A percentile compares a stretch with the other conserved stretches of the same genome.
phyloP scores from a whole-genome alignment of 2,888 invertebrate genomes.

The Drosophila incognita region DNA sequence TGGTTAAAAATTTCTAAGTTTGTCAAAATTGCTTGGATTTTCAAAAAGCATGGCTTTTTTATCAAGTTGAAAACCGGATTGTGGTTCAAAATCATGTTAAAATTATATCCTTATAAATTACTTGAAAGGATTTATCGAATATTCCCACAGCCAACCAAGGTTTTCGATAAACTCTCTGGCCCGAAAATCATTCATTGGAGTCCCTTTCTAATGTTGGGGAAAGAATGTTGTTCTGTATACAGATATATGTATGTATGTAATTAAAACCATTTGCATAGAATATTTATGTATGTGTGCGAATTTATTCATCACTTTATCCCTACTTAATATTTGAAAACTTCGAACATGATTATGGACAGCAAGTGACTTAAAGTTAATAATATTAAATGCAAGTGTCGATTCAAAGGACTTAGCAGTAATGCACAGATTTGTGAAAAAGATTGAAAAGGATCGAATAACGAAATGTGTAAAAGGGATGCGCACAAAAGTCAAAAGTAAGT shows the following conservation, averaged over 20 bases:
- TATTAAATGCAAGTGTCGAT: slow-evolving; percentile 28
- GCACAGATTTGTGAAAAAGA: slow-evolving; percentile 17
- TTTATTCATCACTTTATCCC: not conserved
- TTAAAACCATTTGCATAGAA: not conserved
- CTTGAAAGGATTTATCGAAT: not conserved
- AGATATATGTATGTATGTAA: not conserved
- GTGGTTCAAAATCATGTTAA: not conserved
- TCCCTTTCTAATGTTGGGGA: not conserved
- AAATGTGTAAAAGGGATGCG: slow-evolving; percentile 17
- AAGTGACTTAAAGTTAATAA: slow-evolving; percentile 35
- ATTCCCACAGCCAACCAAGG: not conserved
- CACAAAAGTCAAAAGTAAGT: slow-evolving; percentile 54
- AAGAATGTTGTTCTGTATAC: not conserved
- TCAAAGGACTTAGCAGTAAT: slow-evolving; percentile 42
- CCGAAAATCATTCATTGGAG: not conserved
- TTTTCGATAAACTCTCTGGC: not conserved
- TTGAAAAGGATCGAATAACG: slow-evolving; percentile 9
- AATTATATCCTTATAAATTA: not conserved
- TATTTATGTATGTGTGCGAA: not conserved
- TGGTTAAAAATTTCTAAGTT: not conserved
- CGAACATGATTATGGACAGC: slow-evolving; percentile 28
- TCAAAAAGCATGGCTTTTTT: not conserved
- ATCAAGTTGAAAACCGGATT: not conserved
- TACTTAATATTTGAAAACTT: slow-evolving; percentile 5
- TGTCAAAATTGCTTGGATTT: too few relatives aligned